phyloP scores from a whole-genome alignment of 2,113 vertebrate species.

The Jacana jacana region DNA sequence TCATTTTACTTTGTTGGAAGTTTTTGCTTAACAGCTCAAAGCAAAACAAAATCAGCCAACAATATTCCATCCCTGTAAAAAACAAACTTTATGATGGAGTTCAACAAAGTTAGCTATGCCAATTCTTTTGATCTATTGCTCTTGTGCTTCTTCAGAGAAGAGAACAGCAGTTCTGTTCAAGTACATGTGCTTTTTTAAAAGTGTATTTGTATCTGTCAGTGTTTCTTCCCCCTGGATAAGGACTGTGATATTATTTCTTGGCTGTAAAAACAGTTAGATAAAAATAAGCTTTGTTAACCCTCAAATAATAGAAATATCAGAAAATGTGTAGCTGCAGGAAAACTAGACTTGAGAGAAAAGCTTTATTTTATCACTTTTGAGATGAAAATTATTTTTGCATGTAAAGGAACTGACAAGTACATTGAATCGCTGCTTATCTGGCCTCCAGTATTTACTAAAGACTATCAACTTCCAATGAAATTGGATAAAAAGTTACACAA shows the following conservation, averaged over 20 bases:
- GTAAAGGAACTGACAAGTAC: background rate
- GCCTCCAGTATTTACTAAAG: background rate
- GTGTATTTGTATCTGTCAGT: background rate
- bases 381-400: background rate
- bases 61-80: background rate
- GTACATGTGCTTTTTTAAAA: background rate
- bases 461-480: background rate
- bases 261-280: background rate
- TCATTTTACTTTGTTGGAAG: background rate
- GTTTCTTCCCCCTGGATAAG: background rate
- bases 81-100: background rate
- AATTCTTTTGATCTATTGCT: background rate
- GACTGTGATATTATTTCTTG: background rate
- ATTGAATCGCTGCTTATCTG: background rate
- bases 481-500: background rate
- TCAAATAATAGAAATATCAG: background rate
- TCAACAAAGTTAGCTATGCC: background rate
- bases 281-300: background rate
- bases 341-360: background rate
- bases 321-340: background rate
- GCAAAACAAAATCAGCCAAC: background rate
- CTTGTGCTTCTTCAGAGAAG: background rate
- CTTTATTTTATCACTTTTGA: background rate
- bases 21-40: background rate
- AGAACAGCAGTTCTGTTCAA: background rate